phyloP scores from a whole-genome alignment of 2,797 vertebrate genomes.

The Pelochelys cantorii region DNA sequence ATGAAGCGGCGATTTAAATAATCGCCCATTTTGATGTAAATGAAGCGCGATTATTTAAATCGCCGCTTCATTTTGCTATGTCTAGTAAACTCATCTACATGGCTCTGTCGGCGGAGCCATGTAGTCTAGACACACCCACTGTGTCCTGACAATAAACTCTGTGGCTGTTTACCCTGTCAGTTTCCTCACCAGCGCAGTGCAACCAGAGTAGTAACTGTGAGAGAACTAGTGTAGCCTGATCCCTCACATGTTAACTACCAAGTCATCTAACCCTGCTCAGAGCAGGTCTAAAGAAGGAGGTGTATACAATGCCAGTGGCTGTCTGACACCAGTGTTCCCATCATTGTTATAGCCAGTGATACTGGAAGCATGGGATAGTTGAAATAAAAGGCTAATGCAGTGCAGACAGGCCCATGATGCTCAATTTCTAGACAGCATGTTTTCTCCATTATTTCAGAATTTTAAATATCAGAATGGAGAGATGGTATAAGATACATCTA shows the following conservation, averaged over 20 bases:
- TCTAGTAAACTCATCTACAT: no score
- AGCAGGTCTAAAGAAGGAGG: background rate
- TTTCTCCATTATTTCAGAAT: constrained; percentile 23
- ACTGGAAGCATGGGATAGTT: background rate
- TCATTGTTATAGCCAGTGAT: background rate
- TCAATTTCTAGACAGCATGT: constrained; percentile 39
- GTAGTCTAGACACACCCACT: no score
- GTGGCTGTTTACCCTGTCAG: background rate
- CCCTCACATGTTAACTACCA: background rate
- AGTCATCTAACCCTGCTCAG: background rate
- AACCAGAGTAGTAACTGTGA: background rate
- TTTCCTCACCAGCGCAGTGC: background rate
- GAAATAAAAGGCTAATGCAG: background rate
- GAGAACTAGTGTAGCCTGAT: background rate
- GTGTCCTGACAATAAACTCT: background rate
- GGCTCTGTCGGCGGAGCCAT: no score
- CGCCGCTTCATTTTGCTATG: no score
- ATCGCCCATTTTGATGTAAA: no score
- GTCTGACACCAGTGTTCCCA: rapidly evolving
- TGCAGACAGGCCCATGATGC: background rate
- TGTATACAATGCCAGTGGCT: background rate
- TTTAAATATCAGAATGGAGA: constrained; percentile 32
- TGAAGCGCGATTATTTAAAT: no score
- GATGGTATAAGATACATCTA: constrained; percentile 50
- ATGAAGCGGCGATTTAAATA: no score